A percentile compares a stretch with the other conserved stretches of the same genome.
Conservation (phyloP, 30 jellyfish, hydroid and myxozoan species). For the Pelagia noctiluca region DNA sequence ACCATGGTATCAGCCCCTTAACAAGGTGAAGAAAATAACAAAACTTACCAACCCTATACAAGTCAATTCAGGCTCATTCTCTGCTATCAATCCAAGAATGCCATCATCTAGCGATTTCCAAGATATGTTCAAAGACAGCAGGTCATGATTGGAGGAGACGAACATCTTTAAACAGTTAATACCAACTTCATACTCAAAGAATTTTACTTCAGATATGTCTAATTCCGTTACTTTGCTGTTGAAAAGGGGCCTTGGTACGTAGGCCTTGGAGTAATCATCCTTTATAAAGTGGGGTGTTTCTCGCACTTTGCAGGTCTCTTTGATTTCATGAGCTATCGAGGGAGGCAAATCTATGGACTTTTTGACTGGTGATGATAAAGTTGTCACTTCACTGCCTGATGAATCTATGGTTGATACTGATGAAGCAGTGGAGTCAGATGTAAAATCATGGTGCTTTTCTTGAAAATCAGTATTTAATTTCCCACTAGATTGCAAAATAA, state of each 20-base stretch:
- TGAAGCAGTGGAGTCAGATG: too few relatives aligned
- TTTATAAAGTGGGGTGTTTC: background rate
- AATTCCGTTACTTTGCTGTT: slow-evolving; percentile 58
- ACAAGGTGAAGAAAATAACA: too few relatives aligned
- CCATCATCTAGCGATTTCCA: slow-evolving; percentile 68
- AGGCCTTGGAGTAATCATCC: slow-evolving; percentile 18
- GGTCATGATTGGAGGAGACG: slow-evolving; percentile 49
- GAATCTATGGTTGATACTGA: too few relatives aligned
- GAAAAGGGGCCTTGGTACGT: slow-evolving; percentile 65
- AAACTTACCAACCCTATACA: slow-evolving; percentile 66
- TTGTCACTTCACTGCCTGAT: too few relatives aligned
- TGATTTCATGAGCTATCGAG: background rate
- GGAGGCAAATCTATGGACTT: background rate
- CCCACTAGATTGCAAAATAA: too few relatives aligned
- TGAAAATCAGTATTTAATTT: too few relatives aligned
- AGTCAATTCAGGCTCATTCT: slow-evolving; percentile 50
- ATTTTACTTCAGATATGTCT: slow-evolving; percentile 71
- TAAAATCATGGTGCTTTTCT: too few relatives aligned
- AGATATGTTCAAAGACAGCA: slow-evolving; percentile 63
- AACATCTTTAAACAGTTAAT: slow-evolving; percentile 66
- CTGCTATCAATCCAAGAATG: slow-evolving; percentile 54
- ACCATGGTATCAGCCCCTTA: too few relatives aligned
- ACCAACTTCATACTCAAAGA: slow-evolving; percentile 68
- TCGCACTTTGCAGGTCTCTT: too few relatives aligned
- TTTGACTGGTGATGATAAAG: background rate